Base-by-base conservation (phyloP, 2,888 invertebrate genomes). In the Clunio marinus region DNA sequence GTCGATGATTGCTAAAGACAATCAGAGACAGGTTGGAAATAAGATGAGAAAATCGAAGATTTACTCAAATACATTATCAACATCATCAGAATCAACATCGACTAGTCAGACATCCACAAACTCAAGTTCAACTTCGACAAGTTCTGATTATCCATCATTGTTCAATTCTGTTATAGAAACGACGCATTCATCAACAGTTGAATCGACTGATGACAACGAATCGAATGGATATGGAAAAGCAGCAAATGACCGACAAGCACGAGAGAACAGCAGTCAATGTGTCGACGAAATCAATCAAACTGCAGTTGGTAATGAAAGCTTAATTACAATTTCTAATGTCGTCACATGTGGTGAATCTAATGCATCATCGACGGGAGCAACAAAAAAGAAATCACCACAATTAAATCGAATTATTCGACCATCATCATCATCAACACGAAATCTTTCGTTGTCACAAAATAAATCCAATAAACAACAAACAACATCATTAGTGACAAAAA, bases 321-420 rank as follows among this genome's bases (percentile, higher is more conserved):
- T 63, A 63, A 63, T 63, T 63, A 46, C 63, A n/a, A 37, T 63
- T 45, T 37, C 37, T n/a, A 45, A 63, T 63, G 60, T 60, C 10
- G 46, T 46, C 3, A 25, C 63, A 63, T 63, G 63, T 41, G 63
- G 45, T 27, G 63, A 41, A 20, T 37, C 35, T 37, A 63, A 25
- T 45, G 41, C 8, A 15, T 15, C 62, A 24, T 22, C n/a, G 10
- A 20, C 37, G 41, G 45, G 25, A 24, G 35, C 28, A n/a, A 32
- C 55, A 17, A 66, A 55, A 35, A 70, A 70, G 41, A 70, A 69
- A 66, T 45, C 70, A 41, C 70, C 70, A 32, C 70, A 70, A 70
- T 51, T 70, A 10, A 59, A 70, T 60, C 69, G 69, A 70, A 59
- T 70, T 17, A 65, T 69, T 66, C 72, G 71, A 69, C 70, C 71